A percentile compares a stretch with the other conserved stretches of the same genome.
These are phyloP conservation scores for Mobula birostris DNA, from an alignment of 2,113 vertebrate species.

Conservation along the genomic window DNA sequence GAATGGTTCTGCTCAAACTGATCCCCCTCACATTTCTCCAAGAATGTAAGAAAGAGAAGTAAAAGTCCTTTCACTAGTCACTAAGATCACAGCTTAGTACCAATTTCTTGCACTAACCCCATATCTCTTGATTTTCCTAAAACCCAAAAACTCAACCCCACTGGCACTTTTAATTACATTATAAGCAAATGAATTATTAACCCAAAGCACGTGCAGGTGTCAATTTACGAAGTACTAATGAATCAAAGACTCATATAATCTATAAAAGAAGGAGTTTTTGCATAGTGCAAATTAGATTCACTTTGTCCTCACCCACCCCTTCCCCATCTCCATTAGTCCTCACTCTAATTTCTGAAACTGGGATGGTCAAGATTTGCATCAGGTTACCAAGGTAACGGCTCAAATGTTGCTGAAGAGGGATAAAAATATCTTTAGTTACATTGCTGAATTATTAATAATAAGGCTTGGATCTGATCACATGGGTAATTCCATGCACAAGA, in stretches of 20 bases:
- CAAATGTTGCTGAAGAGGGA: constrained; percentile 3
- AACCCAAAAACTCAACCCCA: no score
- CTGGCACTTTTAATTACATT: no score
- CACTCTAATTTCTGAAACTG: constrained; percentile 9
- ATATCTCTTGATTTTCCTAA: no score
- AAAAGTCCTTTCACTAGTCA: no score
- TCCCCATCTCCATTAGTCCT: no score
- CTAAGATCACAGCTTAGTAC: no score
- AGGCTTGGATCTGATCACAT: constrained; percentile 42
- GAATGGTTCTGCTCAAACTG: no score
- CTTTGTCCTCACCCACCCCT: constrained; percentile 25
- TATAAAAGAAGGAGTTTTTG: background rate
- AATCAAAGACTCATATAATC: no score
- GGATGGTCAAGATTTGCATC: background rate
- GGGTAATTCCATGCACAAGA: background rate
- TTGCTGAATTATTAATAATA: constrained; percentile 39
- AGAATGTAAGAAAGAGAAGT: no score
- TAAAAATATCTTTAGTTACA: constrained; percentile 38
- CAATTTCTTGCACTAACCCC: no score
- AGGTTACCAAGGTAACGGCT: constrained; percentile 35
- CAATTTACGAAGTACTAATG: background rate
- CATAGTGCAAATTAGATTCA: background rate
- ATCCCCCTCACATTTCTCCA: no score
- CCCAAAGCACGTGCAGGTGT: background rate
- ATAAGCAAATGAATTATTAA: no score